Base-by-base conservation (phyloP, 2,113 vertebrate genomes). In the Gopherus evgoodei region DNA sequence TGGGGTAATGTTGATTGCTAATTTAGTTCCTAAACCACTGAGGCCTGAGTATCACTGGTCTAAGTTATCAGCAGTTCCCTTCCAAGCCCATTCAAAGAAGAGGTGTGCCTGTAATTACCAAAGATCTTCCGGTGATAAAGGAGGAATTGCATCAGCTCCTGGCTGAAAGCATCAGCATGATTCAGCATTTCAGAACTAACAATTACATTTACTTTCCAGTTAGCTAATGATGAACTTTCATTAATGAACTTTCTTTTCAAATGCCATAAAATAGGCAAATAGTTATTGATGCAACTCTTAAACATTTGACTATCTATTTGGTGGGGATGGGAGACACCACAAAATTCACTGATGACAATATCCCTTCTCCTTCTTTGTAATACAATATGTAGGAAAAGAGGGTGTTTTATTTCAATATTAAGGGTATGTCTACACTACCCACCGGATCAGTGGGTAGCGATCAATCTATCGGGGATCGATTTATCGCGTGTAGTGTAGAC, bases 101-200 rank as follows among this genome's bases (percentile, higher is more conserved):
- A 98, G 98, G 98, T 92, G 98, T 96, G 98, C 90, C 97, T 72
- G 90, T 53, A 94, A 96, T 97, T 97, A 95, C 94, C 92, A 91
- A 96, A 97, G 94, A 97, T 97, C 95, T 97, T 96, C 97, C 95
- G 89, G 92, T 87, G 98, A 98, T 98, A 98, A 96, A 57, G 89
- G 87, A 65, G 42, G 84, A 59, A 93, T 98, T 97, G 97, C 98
- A 93, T 98, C 98, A 98, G 88, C 88, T 90, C 75, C 92, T 97
- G 97, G 97, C 97, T 88, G 56, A 0, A 2, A 8, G 8, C n/a
- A 94, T 92, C 91, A 94, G 83, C 93, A 94, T 98, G 98, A 98
- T 97, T 98, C 98, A 98, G 98, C 98, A 29, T 13, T 97, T 97
- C 93, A 42, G 50, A 84, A 81, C 91, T 86, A 93, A 96, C 29